Conservation (phyloP, 2,797 vertebrate genomes). For the Danio kyathit region DNA sequence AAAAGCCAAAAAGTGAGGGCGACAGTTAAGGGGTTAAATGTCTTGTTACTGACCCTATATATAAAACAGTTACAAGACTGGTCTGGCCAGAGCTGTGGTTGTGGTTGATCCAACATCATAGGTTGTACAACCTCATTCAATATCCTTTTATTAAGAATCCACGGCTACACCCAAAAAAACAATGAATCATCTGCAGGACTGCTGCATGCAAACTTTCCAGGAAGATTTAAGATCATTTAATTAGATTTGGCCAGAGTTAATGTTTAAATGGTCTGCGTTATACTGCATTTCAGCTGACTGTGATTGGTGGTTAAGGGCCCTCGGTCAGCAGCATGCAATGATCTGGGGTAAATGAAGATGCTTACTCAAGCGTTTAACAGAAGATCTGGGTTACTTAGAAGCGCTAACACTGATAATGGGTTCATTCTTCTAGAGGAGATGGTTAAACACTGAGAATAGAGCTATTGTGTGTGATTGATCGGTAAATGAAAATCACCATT, state of each 20-base stretch:
- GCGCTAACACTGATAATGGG: neutral
- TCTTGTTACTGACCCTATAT: neutral
- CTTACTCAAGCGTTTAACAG: slow-evolving; percentile 1
- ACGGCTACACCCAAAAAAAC: neutral
- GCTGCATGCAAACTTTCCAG: neutral
- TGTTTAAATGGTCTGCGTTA: neutral
- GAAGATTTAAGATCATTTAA: neutral
- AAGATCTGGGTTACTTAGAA: neutral
- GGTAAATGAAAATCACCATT: neutral
- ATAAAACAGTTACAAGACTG: neutral
- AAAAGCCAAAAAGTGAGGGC: too few relatives aligned
- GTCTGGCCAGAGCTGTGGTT: slow-evolving; percentile 1
- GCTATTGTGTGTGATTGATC: neutral
- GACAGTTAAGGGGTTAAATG: too few relatives aligned
- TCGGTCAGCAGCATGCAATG: neutral
- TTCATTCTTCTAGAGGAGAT: neutral
- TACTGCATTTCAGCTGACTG: neutral
- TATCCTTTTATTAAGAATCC: neutral
- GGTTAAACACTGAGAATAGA: neutral
- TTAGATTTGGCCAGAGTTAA: neutral
- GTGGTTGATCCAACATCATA: neutral
- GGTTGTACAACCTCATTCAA: neutral
- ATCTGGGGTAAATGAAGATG: slow-evolving; percentile 12
- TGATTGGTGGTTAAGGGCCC: neutral
- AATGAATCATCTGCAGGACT: slow-evolving; percentile 4